Conservation (phyloP, 2,113 vertebrate species). For the Pungitius pungitius region DNA sequence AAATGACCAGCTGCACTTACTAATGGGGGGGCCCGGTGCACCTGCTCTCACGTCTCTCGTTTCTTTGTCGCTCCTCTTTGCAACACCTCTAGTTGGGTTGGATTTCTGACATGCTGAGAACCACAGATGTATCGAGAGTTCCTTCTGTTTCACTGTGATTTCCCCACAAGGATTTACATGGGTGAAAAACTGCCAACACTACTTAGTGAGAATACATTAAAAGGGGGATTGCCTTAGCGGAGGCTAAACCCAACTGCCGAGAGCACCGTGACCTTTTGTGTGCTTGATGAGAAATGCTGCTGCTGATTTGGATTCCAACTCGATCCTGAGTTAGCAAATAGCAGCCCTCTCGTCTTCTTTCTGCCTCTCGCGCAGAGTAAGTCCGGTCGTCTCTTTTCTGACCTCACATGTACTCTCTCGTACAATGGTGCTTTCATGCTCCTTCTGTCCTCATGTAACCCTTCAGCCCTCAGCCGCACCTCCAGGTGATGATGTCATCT, state of each 20-base stretch:
- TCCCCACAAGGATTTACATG: not conserved
- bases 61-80: constrained; percentile 8
- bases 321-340: not conserved
- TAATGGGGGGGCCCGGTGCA: constrained; percentile 7
- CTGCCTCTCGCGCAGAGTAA: not conserved
- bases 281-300: constrained; percentile 25
- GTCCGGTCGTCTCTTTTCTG: constrained; percentile 13
- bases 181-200: not conserved
- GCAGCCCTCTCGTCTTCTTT: not conserved
- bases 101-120: not conserved
- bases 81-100: not conserved
- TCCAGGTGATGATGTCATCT: constrained; percentile 81
- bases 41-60: constrained; percentile 9
- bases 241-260: not conserved
- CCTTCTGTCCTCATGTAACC: constrained; percentile 28
- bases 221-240: not conserved
- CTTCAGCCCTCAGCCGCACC: constrained; percentile 62
- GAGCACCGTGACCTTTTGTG: constrained; percentile 1
- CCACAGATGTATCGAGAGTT: not conserved
- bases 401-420: constrained; percentile 10
- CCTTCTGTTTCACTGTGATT: not conserved
- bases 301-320: constrained; percentile 5
- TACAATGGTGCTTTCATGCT: constrained; percentile 18
- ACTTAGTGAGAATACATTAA: not conserved
- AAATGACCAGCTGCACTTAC: constrained; percentile 19